These are phyloP conservation scores for Dendroctonus valens DNA, from an alignment of 1,140 invertebrate species.

Conservation along the genomic window DNA sequence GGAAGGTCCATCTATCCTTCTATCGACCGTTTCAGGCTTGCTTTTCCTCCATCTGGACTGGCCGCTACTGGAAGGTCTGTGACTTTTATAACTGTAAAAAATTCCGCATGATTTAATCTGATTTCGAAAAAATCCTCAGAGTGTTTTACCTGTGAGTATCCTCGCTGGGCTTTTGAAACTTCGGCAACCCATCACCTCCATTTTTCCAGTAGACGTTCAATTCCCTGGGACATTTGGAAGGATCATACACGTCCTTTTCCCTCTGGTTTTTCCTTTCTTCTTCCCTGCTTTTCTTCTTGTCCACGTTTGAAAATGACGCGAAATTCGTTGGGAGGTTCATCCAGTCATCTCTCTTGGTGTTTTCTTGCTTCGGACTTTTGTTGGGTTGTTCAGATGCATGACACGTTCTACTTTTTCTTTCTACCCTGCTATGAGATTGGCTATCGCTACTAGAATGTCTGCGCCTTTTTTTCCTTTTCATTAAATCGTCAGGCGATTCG, in stretches of 20 bases:
- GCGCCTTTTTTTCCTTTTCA: slow-evolving; percentile 7
- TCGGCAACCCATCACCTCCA: slow-evolving; percentile 78
- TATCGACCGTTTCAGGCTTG: no score
- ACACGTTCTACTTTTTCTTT: not conserved
- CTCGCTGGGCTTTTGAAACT: slow-evolving; percentile 56
- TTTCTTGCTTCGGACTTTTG: not conserved
- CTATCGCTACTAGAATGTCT: not conserved
- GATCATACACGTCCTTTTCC: slow-evolving; percentile 63
- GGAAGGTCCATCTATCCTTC: no score
- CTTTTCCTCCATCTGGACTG: no score
- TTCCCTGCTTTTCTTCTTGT: slow-evolving; percentile 46
- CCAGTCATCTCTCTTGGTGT: slow-evolving; percentile 53
- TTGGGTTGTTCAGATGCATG: not conserved
- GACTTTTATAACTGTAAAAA: no score
- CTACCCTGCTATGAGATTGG: not conserved
- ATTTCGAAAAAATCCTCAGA: no score
- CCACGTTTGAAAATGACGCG: slow-evolving; percentile 46
- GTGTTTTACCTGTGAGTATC: slow-evolving; percentile 47
- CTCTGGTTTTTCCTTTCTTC: slow-evolving; percentile 38
- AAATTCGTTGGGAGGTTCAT: slow-evolving; percentile 52
- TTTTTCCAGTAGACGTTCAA: slow-evolving; percentile 93
- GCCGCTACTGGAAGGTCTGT: no score
- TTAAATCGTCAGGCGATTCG: not conserved
- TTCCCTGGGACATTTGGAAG: slow-evolving; percentile 71
- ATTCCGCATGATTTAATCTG: no score